Conservation (phyloP, 1,140 invertebrate genomes). For the Pomacea maculata region DNA sequence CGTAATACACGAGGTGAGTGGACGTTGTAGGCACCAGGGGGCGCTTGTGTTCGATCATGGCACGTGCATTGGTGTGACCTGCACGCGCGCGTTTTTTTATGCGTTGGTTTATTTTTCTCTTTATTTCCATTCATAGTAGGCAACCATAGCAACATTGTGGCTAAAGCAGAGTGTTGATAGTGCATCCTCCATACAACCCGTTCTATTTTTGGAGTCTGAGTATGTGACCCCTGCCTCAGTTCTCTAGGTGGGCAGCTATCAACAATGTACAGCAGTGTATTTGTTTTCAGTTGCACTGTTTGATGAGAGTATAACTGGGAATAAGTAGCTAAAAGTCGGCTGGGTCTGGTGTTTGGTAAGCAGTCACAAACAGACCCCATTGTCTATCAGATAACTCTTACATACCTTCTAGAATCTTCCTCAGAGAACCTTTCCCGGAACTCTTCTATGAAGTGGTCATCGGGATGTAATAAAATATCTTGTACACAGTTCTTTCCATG, state of each 20-base stretch:
- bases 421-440: too few species aligned
- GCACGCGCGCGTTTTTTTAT: constrained; percentile 23
- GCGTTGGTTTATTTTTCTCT: constrained; percentile 1
- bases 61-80: constrained; percentile 35
- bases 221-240: neutral
- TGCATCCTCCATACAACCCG: neutral
- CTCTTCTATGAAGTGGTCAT: too few species aligned
- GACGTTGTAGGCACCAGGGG: constrained; percentile 28
- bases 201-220: neutral
- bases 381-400: too few species aligned
- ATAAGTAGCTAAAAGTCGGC: too few species aligned
- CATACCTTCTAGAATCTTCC: too few species aligned
- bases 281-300: too few species aligned
- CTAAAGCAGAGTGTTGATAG: constrained; percentile 1
- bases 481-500: too few species aligned
- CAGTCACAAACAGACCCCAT: too few species aligned
- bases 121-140: neutral
- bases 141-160: neutral
- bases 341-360: too few species aligned
- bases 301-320: too few species aligned
- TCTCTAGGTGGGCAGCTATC: neutral
- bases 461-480: too few species aligned
- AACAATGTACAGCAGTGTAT: neutral
- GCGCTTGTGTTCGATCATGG: constrained; percentile 27
- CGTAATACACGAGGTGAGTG: constrained; percentile 27